These are phyloP conservation scores for Triops cancriformis DNA, from an alignment of 1,140 invertebrate species.

Conservation along the genomic window DNA sequence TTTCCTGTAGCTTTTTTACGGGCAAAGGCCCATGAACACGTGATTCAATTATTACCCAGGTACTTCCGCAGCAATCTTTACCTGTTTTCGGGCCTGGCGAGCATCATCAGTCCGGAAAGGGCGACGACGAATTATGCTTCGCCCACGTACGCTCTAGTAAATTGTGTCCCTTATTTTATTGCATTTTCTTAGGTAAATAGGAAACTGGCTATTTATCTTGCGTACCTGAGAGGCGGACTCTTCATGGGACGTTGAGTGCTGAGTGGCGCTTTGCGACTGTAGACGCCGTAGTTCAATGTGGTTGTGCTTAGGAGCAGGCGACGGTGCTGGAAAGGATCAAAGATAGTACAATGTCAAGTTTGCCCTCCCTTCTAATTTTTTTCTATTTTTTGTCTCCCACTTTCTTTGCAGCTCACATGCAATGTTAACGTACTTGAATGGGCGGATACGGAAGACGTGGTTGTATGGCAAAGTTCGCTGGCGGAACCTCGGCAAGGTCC, in stretches of 20 bases:
- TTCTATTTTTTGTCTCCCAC: not conserved
- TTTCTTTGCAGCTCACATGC: not conserved
- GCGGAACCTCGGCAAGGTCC: slow-evolving; percentile 17
- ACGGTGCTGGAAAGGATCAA: not conserved
- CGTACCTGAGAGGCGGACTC: not conserved
- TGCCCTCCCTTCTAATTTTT: not conserved
- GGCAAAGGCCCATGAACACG: not conserved
- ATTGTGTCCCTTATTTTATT: not conserved
- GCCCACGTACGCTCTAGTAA: not conserved
- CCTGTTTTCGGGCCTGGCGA: slow-evolving; percentile 27
- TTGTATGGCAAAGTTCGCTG: not conserved
- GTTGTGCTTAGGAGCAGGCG: not conserved
- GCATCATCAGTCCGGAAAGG: slow-evolving; percentile 20
- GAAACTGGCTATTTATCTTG: not conserved
- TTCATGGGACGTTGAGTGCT: not conserved
- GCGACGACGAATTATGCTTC: not conserved
- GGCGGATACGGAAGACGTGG: not conserved
- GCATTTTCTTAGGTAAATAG: not conserved
- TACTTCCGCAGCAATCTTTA: not conserved
- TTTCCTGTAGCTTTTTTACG: not conserved
- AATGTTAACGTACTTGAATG: not conserved
- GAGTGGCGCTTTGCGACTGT: not conserved
- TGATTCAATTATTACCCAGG: not conserved
- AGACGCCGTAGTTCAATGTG: not conserved
- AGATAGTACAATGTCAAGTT: not conserved